phyloP scores from a whole-genome alignment of 2,888 invertebrate species.

The Drosophila emarginata region DNA sequence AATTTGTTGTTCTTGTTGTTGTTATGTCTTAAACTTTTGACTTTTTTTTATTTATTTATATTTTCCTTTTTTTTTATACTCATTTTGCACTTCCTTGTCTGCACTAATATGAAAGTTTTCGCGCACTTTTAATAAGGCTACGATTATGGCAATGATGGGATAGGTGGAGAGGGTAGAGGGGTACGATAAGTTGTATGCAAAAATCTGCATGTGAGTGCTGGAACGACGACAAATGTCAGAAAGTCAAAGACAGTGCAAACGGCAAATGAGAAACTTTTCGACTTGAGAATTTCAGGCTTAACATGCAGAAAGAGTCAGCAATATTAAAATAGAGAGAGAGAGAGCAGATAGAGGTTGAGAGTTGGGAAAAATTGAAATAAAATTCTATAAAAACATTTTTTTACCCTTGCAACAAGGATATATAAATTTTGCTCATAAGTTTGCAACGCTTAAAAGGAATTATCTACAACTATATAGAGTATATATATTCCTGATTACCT shows the following conservation, averaged over 20 bases:
- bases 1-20: neutral
- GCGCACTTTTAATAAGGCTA: slow-evolving; percentile 72
- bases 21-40: slow-evolving; percentile 12
- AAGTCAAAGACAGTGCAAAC: slow-evolving; percentile 53
- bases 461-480: too few relatives aligned
- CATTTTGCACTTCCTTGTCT: slow-evolving; percentile 28
- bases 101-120: slow-evolving; percentile 56
- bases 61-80: neutral
- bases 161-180: neutral
- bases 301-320: neutral
- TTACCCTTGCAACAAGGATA: neutral
- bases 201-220: neutral
- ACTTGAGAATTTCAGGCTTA: neutral
- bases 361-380: neutral
- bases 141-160: slow-evolving; percentile 53
- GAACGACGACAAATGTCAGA: slow-evolving; percentile 64
- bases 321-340: neutral
- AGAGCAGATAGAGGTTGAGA: neutral
- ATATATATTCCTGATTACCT: too few relatives aligned
- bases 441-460: too few relatives aligned
- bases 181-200: neutral
- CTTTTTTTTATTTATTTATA: neutral
- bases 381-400: neutral
- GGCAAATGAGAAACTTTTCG: slow-evolving; percentile 43
- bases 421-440: too few relatives aligned